These are phyloP conservation scores for Anguilla marmorata DNA, from an alignment of 2,797 vertebrate genomes.

Conservation along the genomic window DNA sequence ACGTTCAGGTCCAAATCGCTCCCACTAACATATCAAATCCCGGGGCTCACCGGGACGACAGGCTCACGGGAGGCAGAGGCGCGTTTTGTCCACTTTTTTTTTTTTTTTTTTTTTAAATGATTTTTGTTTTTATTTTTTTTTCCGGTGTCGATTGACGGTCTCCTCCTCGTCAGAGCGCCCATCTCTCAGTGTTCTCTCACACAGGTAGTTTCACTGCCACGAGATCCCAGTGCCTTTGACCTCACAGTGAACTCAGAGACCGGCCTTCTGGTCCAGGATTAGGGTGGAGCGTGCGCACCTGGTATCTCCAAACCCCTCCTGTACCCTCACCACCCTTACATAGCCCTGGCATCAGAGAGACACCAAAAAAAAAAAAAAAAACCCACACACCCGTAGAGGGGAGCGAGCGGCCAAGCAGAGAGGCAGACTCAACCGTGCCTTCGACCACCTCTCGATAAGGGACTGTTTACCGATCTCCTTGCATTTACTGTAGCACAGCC, in stretches of 20 bases:
- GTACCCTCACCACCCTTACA: not conserved
- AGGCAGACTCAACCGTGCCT: slow-evolving; percentile 25
- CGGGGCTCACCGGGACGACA: slow-evolving; percentile 18
- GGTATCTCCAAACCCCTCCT: slow-evolving; percentile 1
- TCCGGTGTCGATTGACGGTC: not conserved
- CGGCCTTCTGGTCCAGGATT: slow-evolving; percentile 37
- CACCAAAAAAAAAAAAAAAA: slow-evolving; percentile 2
- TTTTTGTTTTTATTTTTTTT: not conserved
- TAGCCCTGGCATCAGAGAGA: slow-evolving; percentile 8
- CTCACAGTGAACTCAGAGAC: slow-evolving; percentile 54
- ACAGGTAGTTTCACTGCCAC: slow-evolving; percentile 69
- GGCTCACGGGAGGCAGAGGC: slow-evolving; percentile 31
- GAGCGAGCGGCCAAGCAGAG: slow-evolving; percentile 21
- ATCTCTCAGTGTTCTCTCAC: not conserved
- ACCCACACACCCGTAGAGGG: not conserved
- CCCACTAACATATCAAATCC: slow-evolving; percentile 48
- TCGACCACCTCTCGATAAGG: slow-evolving; percentile 12
- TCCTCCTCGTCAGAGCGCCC: not conserved
- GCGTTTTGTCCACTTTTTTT: not conserved
- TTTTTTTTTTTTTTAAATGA: not conserved
- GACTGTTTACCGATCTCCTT: slow-evolving; percentile 23
- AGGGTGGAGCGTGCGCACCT: slow-evolving; percentile 26
- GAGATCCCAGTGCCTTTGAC: slow-evolving; percentile 79
- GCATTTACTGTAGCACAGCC: slow-evolving; percentile 18
- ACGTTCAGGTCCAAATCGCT: slow-evolving; percentile 1